phyloP scores from a whole-genome alignment of 2,888 invertebrate species.

The Meta bourneti region DNA sequence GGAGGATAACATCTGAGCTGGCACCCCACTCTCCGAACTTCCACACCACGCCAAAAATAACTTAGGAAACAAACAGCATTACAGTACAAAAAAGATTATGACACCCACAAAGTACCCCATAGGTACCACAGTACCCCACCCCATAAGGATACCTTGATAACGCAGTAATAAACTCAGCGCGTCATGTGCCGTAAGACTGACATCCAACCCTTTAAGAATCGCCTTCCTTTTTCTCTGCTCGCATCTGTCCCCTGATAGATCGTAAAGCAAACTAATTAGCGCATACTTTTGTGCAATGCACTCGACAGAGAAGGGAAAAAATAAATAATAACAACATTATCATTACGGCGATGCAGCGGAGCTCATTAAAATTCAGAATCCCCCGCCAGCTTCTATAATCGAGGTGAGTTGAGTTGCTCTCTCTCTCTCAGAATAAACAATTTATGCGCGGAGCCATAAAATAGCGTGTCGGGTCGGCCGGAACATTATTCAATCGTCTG shows the following conservation, averaged over 20 bases:
- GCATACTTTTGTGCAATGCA: constrained; percentile 25
- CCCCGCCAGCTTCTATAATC: constrained; percentile 34
- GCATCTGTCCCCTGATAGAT: not conserved
- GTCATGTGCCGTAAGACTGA: too few species aligned
- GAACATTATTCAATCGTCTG: constrained; percentile 53
- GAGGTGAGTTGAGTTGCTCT: not conserved
- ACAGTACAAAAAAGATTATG: too few species aligned
- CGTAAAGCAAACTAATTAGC: constrained; percentile 26
- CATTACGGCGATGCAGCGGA: not conserved
- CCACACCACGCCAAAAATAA: too few species aligned
- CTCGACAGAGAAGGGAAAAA: not conserved
- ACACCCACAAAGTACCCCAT: too few species aligned
- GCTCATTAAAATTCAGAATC: constrained; percentile 59
- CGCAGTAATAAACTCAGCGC: too few species aligned
- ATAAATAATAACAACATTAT: constrained; percentile 32
- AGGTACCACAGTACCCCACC: too few species aligned
- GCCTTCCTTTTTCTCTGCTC: too few species aligned
- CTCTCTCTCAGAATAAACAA: constrained; percentile 51
- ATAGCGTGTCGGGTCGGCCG: constrained; percentile 17
- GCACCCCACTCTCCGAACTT: too few species aligned
- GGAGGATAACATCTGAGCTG: too few species aligned
- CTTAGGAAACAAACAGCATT: too few species aligned
- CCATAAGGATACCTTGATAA: too few species aligned
- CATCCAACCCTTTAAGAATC: too few species aligned
- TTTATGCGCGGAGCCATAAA: constrained; percentile 58